Conservation (phyloP, 2,888 invertebrate genomes). For the Drosophila emarginata region DNA sequence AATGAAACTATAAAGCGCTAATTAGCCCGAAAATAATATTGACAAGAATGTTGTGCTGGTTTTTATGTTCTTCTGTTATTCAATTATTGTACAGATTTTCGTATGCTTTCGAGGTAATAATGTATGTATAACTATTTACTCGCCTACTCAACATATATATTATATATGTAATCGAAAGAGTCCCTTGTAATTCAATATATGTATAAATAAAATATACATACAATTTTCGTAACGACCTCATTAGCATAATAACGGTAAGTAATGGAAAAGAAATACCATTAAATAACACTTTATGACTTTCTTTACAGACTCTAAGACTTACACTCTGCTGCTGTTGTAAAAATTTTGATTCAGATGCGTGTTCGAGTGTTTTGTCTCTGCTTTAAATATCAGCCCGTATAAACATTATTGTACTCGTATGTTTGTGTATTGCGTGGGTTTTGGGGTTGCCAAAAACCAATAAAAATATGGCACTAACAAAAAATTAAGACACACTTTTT, state of each 20-base stretch:
- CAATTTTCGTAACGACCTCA: constrained; percentile 80
- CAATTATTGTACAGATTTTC: constrained; percentile 10
- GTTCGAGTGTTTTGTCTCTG: neutral
- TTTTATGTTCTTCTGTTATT: neutral
- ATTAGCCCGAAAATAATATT: constrained; percentile 52
- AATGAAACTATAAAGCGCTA: constrained; percentile 55
- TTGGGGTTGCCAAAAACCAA: constrained; percentile 15
- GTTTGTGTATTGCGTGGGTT: constrained; percentile 34
- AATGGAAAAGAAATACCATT: constrained; percentile 81
- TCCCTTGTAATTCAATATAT: constrained; percentile 61
- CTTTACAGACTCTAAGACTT: constrained; percentile 47
- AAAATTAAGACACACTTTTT: neutral
- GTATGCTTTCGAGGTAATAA: neutral
- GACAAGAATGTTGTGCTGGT: neutral
- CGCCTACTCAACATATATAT: neutral
- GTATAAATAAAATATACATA: constrained; percentile 74
- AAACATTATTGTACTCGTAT: neutral
- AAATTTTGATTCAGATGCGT: constrained; percentile 55
- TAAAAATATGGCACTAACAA: neutral
- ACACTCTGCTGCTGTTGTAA: constrained; percentile 15
- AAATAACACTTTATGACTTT: constrained; percentile 82
- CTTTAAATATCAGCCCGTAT: constrained; percentile 15
- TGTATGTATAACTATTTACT: neutral
- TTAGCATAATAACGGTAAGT: constrained; percentile 82
- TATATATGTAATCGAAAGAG: constrained; percentile 1